Percentiles rank a stretch among this genome's conserved stretches.
These are phyloP conservation scores for Hydropotes inermis DNA, from an alignment of 2,113 vertebrate species.

Conservation along the genomic window DNA sequence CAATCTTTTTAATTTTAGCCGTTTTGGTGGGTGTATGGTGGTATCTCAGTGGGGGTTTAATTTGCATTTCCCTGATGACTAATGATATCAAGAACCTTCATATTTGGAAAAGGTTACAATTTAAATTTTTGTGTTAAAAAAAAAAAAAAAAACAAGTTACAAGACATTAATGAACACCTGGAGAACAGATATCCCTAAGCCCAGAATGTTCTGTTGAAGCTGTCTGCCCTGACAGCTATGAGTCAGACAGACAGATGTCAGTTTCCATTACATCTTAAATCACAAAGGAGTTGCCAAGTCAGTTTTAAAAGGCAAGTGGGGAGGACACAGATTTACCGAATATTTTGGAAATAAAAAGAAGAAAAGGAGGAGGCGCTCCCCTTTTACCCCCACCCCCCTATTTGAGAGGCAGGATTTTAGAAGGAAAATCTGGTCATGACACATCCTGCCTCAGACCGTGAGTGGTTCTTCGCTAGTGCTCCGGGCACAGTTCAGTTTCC, in stretches of 20 bases:
- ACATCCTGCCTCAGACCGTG: accelerated
- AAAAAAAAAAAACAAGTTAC: neutral
- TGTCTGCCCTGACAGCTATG: accelerated
- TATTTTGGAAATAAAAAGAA: constrained; percentile 38
- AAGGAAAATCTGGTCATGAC: neutral
- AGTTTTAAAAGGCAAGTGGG: neutral
- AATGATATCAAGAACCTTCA: constrained; percentile 23
- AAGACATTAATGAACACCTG: neutral
- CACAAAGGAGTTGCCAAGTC: neutral
- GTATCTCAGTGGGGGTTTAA: neutral
- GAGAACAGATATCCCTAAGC: neutral
- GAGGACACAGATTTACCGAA: neutral
- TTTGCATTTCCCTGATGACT: constrained; percentile 58
- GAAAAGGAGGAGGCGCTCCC: neutral
- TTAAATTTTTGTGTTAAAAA: constrained; percentile 49
- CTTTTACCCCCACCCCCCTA: neutral
- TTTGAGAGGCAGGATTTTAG: neutral
- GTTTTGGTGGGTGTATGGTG: neutral
- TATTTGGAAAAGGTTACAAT: constrained; percentile 55
- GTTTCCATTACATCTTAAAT: neutral
- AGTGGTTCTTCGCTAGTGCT: accelerated
- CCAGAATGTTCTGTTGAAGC: neutral
- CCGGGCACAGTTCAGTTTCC: neutral
- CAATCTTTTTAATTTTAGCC: constrained; percentile 60
- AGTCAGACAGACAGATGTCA: constrained; percentile 27